Base-by-base conservation (phyloP, 2,888 invertebrate genomes). In the Cryptophagus acutangulus region DNA sequence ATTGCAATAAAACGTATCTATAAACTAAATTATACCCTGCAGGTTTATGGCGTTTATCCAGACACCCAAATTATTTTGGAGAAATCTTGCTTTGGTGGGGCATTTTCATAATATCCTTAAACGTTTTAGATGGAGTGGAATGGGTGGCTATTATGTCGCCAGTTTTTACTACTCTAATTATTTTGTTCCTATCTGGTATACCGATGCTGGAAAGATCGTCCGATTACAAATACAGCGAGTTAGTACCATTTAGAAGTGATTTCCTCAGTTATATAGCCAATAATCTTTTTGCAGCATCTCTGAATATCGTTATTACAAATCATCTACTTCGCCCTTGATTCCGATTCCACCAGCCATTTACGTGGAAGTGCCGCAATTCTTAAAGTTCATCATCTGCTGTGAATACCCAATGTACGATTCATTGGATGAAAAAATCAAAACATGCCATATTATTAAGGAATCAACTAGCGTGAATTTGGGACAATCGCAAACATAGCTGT, bases 31-130 rank as follows among this genome's bases (percentile, higher is more conserved):
- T n/a, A n/a, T n/a, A n/a, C n/a, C n/a, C n/a, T n/a, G 16, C 28
- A 68, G 67, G 69, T 41, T 51, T 70, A 35, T 94, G 93, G 93
- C 78, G 85, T 25, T 68, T 90, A 29, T 92, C 92, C 0, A 76
- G 94, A 45, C 93, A 94, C 71, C 94, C 94, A 0, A 94, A 94
- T 67, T 94, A 93, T 65, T 93, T 94, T 64, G 94, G 94, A 0
- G 94, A 94, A 72, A 88, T 93, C 8, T 78, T 90, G 0, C 76
- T 94, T 10, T 92, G 94, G 93, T 88, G 92, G 87, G 92, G 94
- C 2, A 84, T 93, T 56, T 93, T 93, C 63, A 81, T 88, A 36
- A 86, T 92, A 66, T 87, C 91, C 0, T 68, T 91, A 20, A 90
- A 89, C 63, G 86, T 92, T 12, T 81, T 93, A 54, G 80, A 84